Evolutionary conservation across 2,113 vertebrate species (phyloP), one percentile per base, ranked within the genome.

Genomic region (Oncorhynchus masou): DNA sequence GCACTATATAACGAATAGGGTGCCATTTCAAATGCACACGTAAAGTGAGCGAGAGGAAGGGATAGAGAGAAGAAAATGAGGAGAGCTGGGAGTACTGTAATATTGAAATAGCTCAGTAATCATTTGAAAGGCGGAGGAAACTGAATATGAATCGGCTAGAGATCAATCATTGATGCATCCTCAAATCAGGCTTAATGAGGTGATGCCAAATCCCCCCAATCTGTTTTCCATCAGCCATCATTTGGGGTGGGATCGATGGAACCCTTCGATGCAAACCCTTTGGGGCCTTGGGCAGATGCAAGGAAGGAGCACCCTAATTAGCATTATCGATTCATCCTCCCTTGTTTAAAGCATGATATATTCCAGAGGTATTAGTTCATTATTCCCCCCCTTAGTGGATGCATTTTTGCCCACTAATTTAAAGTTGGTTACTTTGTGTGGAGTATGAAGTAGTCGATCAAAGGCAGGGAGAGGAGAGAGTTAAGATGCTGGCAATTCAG

Each of bases 271-370:
- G 70, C 64, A 68, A 57, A 54, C 71, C 82, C 80, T 64, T 60
- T 71, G 51, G 69, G 12, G 51, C 51, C 51, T 54, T 54, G 51
- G 51, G 51, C 51, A 54, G 51, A 54, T 16, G 75, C 79, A 72
- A 51, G 51, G 64, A 27, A 60, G 68, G 69, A 54, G 68, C 67
- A 73, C 68, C 49, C 77, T 75, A 71, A 83, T 81, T 86, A 84
- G 64, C 87, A 86, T 86, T 83, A 87, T 88, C 4, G 83, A 86
- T 85, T 78, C 68, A 65, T 27, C 69, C 79, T 70, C 57, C 70
- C 80, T 86, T 79, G 80, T 85, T 86, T 83, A 83, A 88, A 77
- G 76, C 77, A 83, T 84, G 79, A 88, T 87, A 78, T 83, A 87
- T 85, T 83, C 77, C 84, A 84, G 71, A 73, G 76, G 59, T 70